A percentile compares a stretch with the other conserved stretches of the same genome.
These are phyloP conservation scores for Helogale parvula DNA, from an alignment of 2,113 vertebrate species.

Conservation along the genomic window DNA sequence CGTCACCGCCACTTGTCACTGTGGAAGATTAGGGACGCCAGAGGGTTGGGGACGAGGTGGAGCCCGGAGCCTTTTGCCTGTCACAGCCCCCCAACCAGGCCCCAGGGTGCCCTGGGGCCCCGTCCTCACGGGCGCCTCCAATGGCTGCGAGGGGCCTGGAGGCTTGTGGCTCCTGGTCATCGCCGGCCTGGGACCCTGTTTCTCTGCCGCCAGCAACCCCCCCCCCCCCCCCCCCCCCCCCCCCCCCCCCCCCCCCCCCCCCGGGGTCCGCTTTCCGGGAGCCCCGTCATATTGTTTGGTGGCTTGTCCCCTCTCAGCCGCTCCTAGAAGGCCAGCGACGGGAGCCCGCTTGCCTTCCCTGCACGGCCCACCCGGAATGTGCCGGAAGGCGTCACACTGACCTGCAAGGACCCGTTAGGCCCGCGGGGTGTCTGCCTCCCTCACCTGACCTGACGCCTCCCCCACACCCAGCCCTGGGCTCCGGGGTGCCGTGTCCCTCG, in stretches of 20 bases:
- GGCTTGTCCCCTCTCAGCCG: background rate
- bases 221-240: accelerated
- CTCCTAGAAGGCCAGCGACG: background rate
- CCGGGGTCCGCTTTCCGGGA: background rate
- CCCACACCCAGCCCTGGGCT: background rate
- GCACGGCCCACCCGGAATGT: background rate
- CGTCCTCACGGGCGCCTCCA: background rate
- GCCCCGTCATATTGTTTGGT: no score
- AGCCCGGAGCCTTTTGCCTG: background rate
- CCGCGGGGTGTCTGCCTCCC: accelerated
- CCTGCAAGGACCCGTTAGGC: background rate
- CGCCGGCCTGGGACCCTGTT: background rate
- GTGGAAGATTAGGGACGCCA: accelerated
- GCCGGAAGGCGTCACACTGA: background rate
- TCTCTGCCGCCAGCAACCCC: background rate
- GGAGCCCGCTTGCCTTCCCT: background rate
- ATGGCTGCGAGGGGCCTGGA: background rate
- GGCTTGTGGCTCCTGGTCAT: background rate
- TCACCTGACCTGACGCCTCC: background rate
- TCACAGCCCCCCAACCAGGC: background rate
- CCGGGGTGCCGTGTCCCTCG: background rate
- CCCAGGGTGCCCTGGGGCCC: background rate
- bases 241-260: accelerated
- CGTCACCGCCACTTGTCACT: background rate
- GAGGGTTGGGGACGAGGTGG: accelerated